Evolutionary conservation across 2,113 vertebrate species (phyloP).

Genomic region (Semicossyphus pulcher): DNA sequence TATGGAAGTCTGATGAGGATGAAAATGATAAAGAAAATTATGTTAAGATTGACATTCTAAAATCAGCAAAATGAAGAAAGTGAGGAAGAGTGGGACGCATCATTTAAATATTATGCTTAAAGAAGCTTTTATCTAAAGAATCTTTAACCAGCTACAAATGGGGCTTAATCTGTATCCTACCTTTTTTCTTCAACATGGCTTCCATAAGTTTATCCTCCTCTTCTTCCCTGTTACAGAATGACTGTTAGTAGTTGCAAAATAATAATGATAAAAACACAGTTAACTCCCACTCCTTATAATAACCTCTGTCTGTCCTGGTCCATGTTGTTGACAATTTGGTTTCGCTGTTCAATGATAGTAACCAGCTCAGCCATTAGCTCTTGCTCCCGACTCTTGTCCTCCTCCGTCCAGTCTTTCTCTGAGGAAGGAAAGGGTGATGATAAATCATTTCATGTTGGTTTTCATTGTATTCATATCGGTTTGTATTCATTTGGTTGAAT

Average conservation of each 20-base stretch:
- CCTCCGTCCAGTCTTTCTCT: constrained; percentile 97
- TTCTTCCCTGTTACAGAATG: constrained; percentile 88
- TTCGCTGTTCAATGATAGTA: constrained; percentile 96
- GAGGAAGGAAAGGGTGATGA: background rate
- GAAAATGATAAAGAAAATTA: background rate
- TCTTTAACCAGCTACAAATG: background rate
- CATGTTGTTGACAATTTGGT: constrained; percentile 95
- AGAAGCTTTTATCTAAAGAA: background rate
- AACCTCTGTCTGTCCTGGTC: constrained; percentile 98
- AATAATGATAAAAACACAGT: background rate
- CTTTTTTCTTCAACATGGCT: constrained; percentile 96
- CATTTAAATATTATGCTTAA: background rate
- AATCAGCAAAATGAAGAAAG: background rate
- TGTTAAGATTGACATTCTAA: background rate
- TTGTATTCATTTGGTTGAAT: no score
- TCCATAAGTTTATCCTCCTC: constrained; percentile 97
- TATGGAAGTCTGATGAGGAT: constrained; percentile 89
- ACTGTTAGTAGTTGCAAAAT: constrained; percentile 10
- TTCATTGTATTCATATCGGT: no score
- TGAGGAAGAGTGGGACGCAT: background rate
- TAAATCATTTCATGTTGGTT: background rate
- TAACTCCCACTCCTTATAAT: background rate
- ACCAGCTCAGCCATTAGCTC: constrained; percentile 95
- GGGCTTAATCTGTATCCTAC: constrained; percentile 68
- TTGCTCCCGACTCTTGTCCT: constrained; percentile 92